Conservation (phyloP, 1,140 invertebrate genomes). For the Drosophila albomicans region DNA sequence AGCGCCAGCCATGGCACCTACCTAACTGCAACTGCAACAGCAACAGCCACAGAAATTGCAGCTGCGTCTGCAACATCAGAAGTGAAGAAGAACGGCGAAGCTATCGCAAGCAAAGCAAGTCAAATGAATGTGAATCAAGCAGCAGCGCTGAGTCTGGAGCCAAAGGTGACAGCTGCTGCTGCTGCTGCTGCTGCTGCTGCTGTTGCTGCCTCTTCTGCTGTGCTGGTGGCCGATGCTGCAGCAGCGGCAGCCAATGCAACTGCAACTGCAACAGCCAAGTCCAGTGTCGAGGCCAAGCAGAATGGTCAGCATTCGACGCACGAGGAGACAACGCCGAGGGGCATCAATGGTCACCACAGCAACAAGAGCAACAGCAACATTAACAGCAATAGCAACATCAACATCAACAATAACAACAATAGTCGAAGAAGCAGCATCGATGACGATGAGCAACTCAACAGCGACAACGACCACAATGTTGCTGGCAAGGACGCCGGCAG, state of each 20-base stretch:
- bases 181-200: constrained; percentile 20
- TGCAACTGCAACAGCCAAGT: constrained; percentile 12
- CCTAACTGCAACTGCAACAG: constrained; percentile 50
- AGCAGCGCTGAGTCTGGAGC: constrained; percentile 40
- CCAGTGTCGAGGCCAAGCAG: constrained; percentile 29
- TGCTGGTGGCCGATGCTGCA: too few relatives aligned
- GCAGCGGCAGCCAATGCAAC: constrained; percentile 15
- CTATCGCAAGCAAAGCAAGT: constrained; percentile 9
- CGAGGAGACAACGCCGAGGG: constrained; percentile 28
- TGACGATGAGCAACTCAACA: constrained; percentile 7
- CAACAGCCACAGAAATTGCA: constrained; percentile 32
- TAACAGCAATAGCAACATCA: constrained; percentile 10
- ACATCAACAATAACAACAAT: constrained; percentile 22
- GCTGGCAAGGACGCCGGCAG: constrained; percentile 38
- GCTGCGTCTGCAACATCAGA: constrained; percentile 23
- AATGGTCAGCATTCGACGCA: constrained; percentile 39
- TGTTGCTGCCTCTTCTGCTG: too few relatives aligned
- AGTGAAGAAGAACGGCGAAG: background rate
- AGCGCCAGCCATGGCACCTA: constrained; percentile 44
- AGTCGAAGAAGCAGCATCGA: constrained; percentile 38
- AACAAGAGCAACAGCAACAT: constrained; percentile 1
- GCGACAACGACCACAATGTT: constrained; percentile 8
- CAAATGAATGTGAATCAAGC: constrained; percentile 53
- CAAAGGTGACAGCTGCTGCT: constrained; percentile 38
- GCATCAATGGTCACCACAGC: constrained; percentile 37